Base-by-base conservation (phyloP, 2,888 invertebrate genomes). In the Anthoptus insignis region DNA sequence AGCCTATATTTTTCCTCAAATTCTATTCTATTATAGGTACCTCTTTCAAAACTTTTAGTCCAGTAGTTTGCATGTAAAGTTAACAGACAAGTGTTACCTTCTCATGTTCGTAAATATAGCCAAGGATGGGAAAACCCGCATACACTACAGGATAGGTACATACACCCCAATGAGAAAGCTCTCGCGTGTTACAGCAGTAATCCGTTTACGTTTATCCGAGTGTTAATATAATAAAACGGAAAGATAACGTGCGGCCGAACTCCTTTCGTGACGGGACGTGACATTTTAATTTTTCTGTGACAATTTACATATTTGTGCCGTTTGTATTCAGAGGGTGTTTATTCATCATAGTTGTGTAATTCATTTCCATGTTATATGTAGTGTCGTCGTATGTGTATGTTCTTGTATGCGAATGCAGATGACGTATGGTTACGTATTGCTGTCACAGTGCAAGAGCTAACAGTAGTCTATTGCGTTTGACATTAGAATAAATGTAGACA, bases 341-440 rank as follows among this genome's bases (percentile, higher is more conserved):
- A 84, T 86, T 85, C 86, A 84, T 88, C 84, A 86, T 86, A 86
- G 27, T 85, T 81, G 77, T 83, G 83, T 81, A 81, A 83, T 87
- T 87, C 86, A 89, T 90, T 89, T 89, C 81, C 87, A 88, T 89
- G 82, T 81, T 86, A 86, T 88, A 59, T 63, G 60, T 86, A 54
- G 29, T 76, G 79, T 73, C 79, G 78, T 75, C 71, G 66, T 73
- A 73, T 76, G 78, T 80, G 13, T 27, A 27, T 27, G 39, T 13
- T 7, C 14, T 39, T 39, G 16, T 39, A n/a, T 76, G 70, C 76
- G 66, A 39, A 59, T 52, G 52, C 21, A 39, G 39, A 70, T 71
- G 68, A 73, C 72, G 69, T 73, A 67, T 68, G 53, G 65, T 59
- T 14, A 39, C 16, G 39, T 39, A 39, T 5, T 39, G 11, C 4